Percentiles rank a stretch among this genome's conserved stretches.
Conservation (phyloP, 2,888 invertebrate genomes). For the Agapetus fuscipes region DNA sequence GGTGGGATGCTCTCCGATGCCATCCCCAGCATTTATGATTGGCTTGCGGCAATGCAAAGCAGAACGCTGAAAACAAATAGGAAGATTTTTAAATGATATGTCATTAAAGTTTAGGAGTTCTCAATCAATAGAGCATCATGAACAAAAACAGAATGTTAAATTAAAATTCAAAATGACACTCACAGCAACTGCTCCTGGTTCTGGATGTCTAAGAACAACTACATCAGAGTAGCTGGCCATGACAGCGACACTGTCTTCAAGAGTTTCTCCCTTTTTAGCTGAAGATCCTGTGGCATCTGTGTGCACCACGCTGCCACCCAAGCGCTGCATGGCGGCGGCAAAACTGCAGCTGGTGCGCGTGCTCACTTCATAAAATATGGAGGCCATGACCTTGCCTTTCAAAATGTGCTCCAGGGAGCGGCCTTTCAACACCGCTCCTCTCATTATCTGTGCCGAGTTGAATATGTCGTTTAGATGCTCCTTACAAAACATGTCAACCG, state of each 20-base stretch:
- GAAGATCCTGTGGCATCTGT: slow-evolving; percentile 89
- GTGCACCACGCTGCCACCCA: slow-evolving; percentile 88
- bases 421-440: slow-evolving; percentile 74
- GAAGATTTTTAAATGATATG: no score
- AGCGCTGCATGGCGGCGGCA: slow-evolving; percentile 89
- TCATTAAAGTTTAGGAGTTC: not conserved
- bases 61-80: slow-evolving; percentile 54
- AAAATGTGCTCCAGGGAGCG: slow-evolving; percentile 76
- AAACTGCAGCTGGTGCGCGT: slow-evolving; percentile 96
- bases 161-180: slow-evolving; percentile 29
- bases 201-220: slow-evolving; percentile 88
- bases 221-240: slow-evolving; percentile 93
- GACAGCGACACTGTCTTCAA: slow-evolving; percentile 78
- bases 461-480: slow-evolving; percentile 89
- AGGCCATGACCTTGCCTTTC: slow-evolving; percentile 89
- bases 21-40: slow-evolving; percentile 97
- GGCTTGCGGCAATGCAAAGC: slow-evolving; percentile 78
- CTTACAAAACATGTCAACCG: slow-evolving; percentile 78
- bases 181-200: slow-evolving; percentile 82
- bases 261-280: slow-evolving; percentile 91
- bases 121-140: not conserved
- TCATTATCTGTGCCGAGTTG: slow-evolving; percentile 83
- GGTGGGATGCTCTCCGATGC: slow-evolving; percentile 94
- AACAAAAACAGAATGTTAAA: not conserved
- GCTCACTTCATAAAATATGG: slow-evolving; percentile 95